Base-by-base conservation (phyloP, 2,888 invertebrate genomes). In the Ochlodes sylvanus region DNA sequence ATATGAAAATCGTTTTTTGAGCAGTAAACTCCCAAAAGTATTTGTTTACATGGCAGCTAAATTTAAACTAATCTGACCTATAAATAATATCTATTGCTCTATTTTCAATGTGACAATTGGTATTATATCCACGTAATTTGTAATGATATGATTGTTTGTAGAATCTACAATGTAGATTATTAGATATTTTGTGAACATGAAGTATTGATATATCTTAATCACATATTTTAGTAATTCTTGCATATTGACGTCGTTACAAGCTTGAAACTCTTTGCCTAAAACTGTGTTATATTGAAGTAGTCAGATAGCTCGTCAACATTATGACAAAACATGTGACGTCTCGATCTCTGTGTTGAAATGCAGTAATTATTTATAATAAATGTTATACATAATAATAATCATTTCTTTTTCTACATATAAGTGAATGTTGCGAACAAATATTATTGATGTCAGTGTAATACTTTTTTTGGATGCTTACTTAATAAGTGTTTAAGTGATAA, bases 71-170 rank as follows among this genome's bases (percentile, higher is more conserved):
- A 50, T 62, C 42, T 68, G 41, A 65, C 17, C 27, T 27, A 27
- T 27, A 27, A n/a, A n/a, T 5, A 27, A 27, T 27, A 27, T 27
- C 41, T 68, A 55, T 38, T 52, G 1, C 58, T 32, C 41, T 27
- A 12, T 34, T 78, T 81, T 84, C 77, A 80, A 84, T 85, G 84
- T 86, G 80, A 85, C 83, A 80, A 83, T 82, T 61, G 38, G 21
- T 86, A 83, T 84, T 88, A 81, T 85, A 52, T 17, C 12, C 9
- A 14, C 14, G 17, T 50, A 50, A 17, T 50, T 79, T 85, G 84
- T 89, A 88, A 85, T 89, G 87, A 61, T 86, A 87, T 86, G 80
- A 52, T 41, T 86, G 80, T 87, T 85, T 85, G n/a, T n/a, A n/a
- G n/a, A n/a, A n/a, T n/a, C n/a, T n/a, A n/a, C n/a, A n/a, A n/a